Conservation (phyloP, 30 jellyfish, hydroid and myxozoan species). For the Pseudorhiza aurosa region DNA sequence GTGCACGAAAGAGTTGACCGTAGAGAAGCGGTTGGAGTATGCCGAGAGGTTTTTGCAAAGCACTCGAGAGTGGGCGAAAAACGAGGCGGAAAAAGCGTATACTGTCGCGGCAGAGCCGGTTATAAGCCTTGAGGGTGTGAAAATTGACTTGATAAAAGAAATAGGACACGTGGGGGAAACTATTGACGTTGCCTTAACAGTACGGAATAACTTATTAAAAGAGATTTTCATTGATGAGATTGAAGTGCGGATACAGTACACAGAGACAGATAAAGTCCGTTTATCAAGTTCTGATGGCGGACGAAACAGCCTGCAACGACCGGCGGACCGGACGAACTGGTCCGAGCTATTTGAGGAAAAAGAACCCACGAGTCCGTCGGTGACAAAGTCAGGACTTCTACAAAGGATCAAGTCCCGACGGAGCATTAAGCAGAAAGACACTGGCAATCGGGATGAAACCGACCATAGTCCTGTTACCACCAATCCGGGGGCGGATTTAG, state of each 20-base stretch:
- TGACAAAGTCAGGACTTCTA: constrained; percentile 1
- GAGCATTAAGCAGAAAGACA: constrained; percentile 1
- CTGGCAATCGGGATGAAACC: background rate
- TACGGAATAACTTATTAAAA: constrained; percentile 41
- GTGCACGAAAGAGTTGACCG: constrained; percentile 65
- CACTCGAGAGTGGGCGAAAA: constrained; percentile 4
- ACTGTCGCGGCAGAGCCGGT: constrained; percentile 69
- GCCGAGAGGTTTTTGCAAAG: constrained; percentile 62
- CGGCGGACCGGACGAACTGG: constrained; percentile 26
- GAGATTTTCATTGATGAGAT: constrained; percentile 51
- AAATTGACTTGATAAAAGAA: constrained; percentile 64
- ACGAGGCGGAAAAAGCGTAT: constrained; percentile 11
- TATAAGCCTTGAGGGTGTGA: constrained; percentile 48
- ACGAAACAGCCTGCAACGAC: background rate
- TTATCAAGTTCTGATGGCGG: constrained; percentile 32
- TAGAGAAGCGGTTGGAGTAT: constrained; percentile 55
- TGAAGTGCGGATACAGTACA: constrained; percentile 62
- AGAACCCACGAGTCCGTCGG: constrained; percentile 18
- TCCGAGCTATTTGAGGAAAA: constrained; percentile 35
- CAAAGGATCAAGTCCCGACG: constrained; percentile 39
- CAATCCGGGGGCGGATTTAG: background rate
- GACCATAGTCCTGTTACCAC: background rate
- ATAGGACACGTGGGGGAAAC: constrained; percentile 92
- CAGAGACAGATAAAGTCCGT: constrained; percentile 41
- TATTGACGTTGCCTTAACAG: constrained; percentile 45